Base-by-base conservation (phyloP, 2,888 invertebrate species). In the Stenodera caucasica region DNA sequence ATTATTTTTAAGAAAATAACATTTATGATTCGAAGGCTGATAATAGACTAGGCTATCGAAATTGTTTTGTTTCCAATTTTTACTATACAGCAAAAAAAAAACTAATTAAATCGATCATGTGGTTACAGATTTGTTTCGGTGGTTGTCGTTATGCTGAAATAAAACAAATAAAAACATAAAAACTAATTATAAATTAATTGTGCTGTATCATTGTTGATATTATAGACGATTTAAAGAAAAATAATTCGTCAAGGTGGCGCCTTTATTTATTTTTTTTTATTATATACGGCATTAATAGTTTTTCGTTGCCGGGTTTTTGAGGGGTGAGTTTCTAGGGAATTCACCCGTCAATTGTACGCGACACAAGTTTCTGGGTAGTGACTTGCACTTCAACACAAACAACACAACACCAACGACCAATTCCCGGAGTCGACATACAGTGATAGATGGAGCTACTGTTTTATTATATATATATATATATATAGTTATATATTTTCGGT, bases 381-480 rank as follows among this genome's bases (percentile, higher is more conserved):
- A 63, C 63, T 63, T 63, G 63, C 63, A 63, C 52, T 58, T 60
- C 58, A 58, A 45, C 21, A 45, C 45, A 45, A 45, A 45, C 37
- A 37, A 40, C 40, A 21, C 45, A 23, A 45, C 49, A 51, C 57
- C 60, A 60, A 60, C 56, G 64, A 68, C 74, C 75, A 76, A 75
- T 75, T 74, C 74, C 72, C 70, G 72, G 65, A 74, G 74, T 73
- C 74, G 74, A 73, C 75, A 70, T 63, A 45, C 66, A 60, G 72
- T 75, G 74, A 75, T 75, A 75, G 74, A 75, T 75, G 75, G 71
- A 72, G 72, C 70, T 65, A 71, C 70, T 78, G 78, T 78, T 77
- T 78, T 75, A n/a, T n/a, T n/a, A 2, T 33, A 4, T 33, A 12
- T 33, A 33, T 33, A 33, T 33, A 45, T 45, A 40, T 21, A 18